Evolutionary conservation across 2,888 invertebrate genomes (phyloP), one percentile per base, ranked within the genome.

Genomic region (Papilio demoleus): DNA sequence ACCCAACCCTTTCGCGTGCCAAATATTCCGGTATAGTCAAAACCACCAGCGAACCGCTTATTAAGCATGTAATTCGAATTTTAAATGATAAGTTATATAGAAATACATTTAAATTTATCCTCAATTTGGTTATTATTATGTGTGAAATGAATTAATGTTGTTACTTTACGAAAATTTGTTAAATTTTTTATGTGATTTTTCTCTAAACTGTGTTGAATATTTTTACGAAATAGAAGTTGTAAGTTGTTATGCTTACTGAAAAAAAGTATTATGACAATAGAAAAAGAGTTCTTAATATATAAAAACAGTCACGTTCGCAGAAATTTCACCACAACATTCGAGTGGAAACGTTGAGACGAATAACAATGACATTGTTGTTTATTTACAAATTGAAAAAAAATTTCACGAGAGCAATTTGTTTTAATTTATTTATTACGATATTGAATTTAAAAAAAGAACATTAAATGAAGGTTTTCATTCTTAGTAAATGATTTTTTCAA

Each of bases 271-370:
- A 38, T 38, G 22, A 59, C 1, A 59, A 59, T 38, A 59, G 11
- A 24, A 59, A 22, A 38, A 22, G 2, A 2, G 19, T 14, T 19
- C 22, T 59, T n/a, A 14, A 38, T 36, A 38, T 38, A 59, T 40
- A 36, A 59, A 59, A 38, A 38, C 38, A 24, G 59, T 59, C 59
- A 59, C 59, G 59, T 59, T 40, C 59, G 14, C 36, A 8, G 59
- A 22, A 59, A 59, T 59, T 59, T 38, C 22, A 14, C 59, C 59
- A 59, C 14, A 53, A 53, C 53, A 27, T 53, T 53, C 53, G 53
- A 27, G 27, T 53, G 50, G 27, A 53, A 27, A 53, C 27, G 50
- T 24, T 14, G 53, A 53, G 27, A 53, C 27, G 53, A 53, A 53
- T 53, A 53, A 53, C 53, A 53, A 53, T 53, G 14, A 9, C 27